Percentiles rank a stretch among this genome's conserved stretches.
These are phyloP conservation scores for Craniophora ligustri DNA, from an alignment of 2,888 invertebrate genomes.

Conservation along the genomic window DNA sequence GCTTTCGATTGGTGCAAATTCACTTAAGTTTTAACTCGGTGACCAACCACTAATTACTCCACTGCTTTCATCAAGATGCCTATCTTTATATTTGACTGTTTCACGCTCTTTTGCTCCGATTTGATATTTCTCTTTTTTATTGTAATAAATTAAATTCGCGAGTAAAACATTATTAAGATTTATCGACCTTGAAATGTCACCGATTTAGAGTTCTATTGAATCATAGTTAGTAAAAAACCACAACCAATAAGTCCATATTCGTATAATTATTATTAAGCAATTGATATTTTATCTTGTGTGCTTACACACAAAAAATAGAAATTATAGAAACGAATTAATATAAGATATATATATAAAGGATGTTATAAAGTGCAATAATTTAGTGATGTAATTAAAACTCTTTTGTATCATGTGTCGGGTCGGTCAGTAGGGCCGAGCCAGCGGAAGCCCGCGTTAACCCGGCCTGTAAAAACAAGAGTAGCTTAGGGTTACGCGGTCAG, in stretches of 20 bases:
- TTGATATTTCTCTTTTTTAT: slow-evolving; percentile 21
- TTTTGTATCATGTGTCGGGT: slow-evolving; percentile 36
- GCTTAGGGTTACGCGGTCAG: slow-evolving; percentile 37
- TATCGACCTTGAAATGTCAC: slow-evolving; percentile 7
- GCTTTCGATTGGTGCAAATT: slow-evolving; percentile 31
- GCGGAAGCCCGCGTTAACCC: slow-evolving; percentile 45
- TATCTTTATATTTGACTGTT: slow-evolving; percentile 56
- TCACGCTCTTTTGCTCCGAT: slow-evolving; percentile 58
- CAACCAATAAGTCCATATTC: background rate
- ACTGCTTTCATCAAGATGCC: slow-evolving; percentile 57
- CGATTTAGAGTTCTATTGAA: too few relatives aligned
- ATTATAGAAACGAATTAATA: too few relatives aligned
- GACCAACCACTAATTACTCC: slow-evolving; percentile 52
- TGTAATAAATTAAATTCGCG: background rate
- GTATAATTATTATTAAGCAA: background rate
- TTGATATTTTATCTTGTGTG: too few relatives aligned
- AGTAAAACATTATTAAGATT: slow-evolving; percentile 2
- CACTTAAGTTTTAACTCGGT: slow-evolving; percentile 47
- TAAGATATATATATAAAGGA: slow-evolving; percentile 7
- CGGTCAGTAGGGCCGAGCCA: slow-evolving; percentile 18
- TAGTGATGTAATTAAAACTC: slow-evolving; percentile 39
- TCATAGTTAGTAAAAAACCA: too few relatives aligned
- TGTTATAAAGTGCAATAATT: slow-evolving; percentile 32
- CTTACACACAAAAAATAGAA: too few relatives aligned
- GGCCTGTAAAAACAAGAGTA: slow-evolving; percentile 41